Conservation (phyloP, 2,113 vertebrate species). For the Phyllostomus discolor region DNA sequence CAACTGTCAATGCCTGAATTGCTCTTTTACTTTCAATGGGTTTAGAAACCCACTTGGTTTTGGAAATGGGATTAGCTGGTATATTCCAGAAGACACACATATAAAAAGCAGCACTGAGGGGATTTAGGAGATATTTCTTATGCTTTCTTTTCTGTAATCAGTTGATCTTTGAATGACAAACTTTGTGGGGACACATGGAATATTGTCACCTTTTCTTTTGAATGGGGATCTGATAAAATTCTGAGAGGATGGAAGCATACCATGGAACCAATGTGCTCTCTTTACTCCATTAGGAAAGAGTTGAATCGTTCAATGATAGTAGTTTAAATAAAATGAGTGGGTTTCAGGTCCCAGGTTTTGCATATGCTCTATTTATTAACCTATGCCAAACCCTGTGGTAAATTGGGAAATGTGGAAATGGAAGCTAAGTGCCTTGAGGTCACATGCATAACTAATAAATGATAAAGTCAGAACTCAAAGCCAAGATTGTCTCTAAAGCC, state of each 20-base stretch:
- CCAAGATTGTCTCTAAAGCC: background rate
- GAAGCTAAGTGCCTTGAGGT: background rate
- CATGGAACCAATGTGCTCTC: background rate
- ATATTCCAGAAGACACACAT: constrained; percentile 31
- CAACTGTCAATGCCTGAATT: constrained; percentile 71
- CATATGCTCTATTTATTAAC: background rate
- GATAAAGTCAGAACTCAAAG: background rate
- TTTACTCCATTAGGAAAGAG: background rate
- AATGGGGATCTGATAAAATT: background rate
- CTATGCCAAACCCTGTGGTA: background rate
- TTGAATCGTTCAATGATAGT: background rate
- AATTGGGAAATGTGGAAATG: background rate
- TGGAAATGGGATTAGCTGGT: constrained; percentile 58
- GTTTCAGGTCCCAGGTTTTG: background rate
- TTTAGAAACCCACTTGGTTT: constrained; percentile 70
- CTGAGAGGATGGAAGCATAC: background rate
- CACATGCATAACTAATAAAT: background rate
- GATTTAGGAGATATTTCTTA: background rate
- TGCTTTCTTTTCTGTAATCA: background rate
- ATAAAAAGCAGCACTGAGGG: background rate
- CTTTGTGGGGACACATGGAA: background rate
- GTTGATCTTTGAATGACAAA: background rate
- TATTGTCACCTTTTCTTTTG: background rate
- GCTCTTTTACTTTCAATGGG: constrained; percentile 70
- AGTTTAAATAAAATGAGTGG: background rate